Conservation (phyloP, 2,888 invertebrate genomes). For the Mamestra brassicae region DNA sequence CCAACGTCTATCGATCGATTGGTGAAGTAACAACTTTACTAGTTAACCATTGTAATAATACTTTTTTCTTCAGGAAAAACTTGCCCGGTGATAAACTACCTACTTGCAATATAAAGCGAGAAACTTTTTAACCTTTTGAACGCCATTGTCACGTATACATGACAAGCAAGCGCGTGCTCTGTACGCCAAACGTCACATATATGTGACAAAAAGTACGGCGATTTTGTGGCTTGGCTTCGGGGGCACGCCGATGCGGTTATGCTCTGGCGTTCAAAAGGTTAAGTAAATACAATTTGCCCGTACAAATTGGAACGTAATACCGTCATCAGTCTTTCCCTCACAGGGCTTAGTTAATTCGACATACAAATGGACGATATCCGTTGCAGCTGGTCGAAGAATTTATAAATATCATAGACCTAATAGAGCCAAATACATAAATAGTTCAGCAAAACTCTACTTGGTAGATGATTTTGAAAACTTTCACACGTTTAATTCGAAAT, state of each 20-base stretch:
- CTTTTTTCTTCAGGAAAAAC: neutral
- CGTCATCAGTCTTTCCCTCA: slow-evolving; percentile 22
- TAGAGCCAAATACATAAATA: neutral
- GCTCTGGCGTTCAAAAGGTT: too few relatives aligned
- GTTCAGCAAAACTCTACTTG: neutral
- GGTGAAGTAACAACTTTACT: neutral
- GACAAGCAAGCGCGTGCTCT: too few relatives aligned
- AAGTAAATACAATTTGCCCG: neutral
- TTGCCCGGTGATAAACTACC: neutral
- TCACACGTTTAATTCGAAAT: slow-evolving; percentile 1
- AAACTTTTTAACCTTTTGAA: neutral
- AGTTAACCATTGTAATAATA: neutral
- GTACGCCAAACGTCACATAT: too few relatives aligned
- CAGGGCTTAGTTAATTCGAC: slow-evolving; percentile 5
- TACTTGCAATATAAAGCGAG: neutral
- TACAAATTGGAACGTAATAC: slow-evolving; percentile 21
- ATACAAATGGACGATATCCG: slow-evolving; percentile 35
- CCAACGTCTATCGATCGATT: too few relatives aligned
- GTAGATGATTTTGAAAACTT: neutral
- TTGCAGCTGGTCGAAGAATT: slow-evolving; percentile 37
- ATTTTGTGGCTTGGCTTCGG: too few relatives aligned
- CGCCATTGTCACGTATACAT: too few relatives aligned
- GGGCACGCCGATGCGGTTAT: too few relatives aligned
- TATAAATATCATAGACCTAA: slow-evolving; percentile 17
- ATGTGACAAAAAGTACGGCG: too few relatives aligned